Base-by-base conservation (phyloP, 2,797 vertebrate genomes). In the Cirrhinus mrigala region DNA sequence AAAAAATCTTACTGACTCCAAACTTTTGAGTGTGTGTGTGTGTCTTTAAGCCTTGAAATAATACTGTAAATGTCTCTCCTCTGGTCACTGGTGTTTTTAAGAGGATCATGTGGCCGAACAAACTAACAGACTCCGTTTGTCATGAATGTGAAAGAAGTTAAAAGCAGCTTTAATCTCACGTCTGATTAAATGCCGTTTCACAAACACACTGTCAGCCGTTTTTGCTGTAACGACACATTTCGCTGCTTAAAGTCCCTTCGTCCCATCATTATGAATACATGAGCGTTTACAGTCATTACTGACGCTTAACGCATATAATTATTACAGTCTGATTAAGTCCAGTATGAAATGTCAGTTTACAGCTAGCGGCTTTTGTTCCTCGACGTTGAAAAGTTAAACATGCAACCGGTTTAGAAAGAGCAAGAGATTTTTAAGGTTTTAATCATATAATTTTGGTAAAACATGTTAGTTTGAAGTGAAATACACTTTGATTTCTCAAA, bases 91-190 rank as follows among this genome's bases (percentile, higher is more conserved):
- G 40, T 54, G 73, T 54, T 18, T 56, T 12, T 56, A 76, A 76
- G 73, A 56, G 73, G 73, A 76, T 75, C 48, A 75, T 75, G 48
- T 75, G 73, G 48, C 73, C 20, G 33, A 12, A 70, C 20, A 44
- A 44, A 70, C 37, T 33, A 33, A 33, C 33, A 33, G 33, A 33
- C 4, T n/a, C n/a, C n/a, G n/a, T n/a, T n/a, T n/a, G n/a, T n/a
- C n/a, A n/a, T 8, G n/a, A 46, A n/a, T 60, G 56, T 60, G 22
- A 73, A 24, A n/a, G 14, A 24, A 48, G 12, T 24, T 22, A 3
- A 27, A n/a, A 44, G 68, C 68, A 14, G 68, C 40, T 46, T n/a
- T 75, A 75, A 33, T 75, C 50, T 75, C 50, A 2, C 11, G 50
- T 75, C 69, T 71, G 68, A n/a, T 70, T 70, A 14, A 52, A 52